Evolutionary conservation across 2,113 vertebrate genomes (phyloP), one percentile per base, ranked within the genome.

Genomic region (Cheilinus undulatus): DNA sequence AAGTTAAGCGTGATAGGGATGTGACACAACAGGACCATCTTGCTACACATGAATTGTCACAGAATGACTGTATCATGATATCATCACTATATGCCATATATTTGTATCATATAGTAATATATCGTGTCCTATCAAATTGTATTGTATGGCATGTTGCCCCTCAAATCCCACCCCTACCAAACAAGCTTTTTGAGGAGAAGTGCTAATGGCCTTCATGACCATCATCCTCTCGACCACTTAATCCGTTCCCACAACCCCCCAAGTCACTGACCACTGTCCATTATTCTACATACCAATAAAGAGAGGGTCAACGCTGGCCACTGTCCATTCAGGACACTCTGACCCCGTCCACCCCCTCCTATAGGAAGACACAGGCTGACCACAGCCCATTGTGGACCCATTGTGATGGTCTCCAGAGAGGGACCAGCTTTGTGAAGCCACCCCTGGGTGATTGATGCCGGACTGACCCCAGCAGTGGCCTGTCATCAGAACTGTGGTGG

Each of bases 271-370:
- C 78, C 82, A 63, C 81, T 57, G 76, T 75, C 76, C 80, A 73
- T 88, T 80, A 85, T 79, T 73, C 75, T 84, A 76, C 77, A 83
- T 69, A 59, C 69, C 86, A 86, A 82, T 86, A 86, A 89, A 78
- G 84, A 86, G 36, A 27, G 62, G 82, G 86, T 88, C 88, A 85
- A 76, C 2, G 54, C 69, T 83, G 88, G 69, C 75, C 78, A 62
- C 64, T 68, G 75, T 73, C 83, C 78, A 89, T 86, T 89, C 84
- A 90, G 77, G 60, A 63, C 53, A 22, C 45, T 1, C 43, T 77
- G 74, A 90, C 57, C 87, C 28, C 0, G 57, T 81, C 70, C 89
- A 84, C 91, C 90, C 83, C 63, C 70, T 82, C 86, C 86, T 51
- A 13, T 26, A 67, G 78, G 82, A 68, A 73, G 50, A 54, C 57